Evolutionary conservation across 2,113 vertebrate species (phyloP), one percentile per base, ranked within the genome.

Genomic region (Taxidea taxus): DNA sequence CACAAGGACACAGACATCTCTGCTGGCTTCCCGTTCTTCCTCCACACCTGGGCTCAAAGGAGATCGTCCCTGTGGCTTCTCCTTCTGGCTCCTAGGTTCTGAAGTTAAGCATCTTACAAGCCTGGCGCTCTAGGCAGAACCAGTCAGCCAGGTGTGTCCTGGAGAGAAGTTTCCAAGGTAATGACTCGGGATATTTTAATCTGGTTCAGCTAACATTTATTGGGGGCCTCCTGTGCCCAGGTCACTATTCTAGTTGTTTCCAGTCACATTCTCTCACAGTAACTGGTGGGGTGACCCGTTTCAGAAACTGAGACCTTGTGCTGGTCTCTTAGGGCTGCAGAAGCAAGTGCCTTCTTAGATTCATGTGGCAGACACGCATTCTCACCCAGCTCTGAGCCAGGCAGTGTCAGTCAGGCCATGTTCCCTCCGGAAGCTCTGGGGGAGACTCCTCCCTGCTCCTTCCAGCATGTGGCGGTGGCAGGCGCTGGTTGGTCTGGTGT

Each of bases 71-170:
- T 0, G 16, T 14, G 47, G 60, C 31, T 91, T 68, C 62, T 87
- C 94, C 75, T 92, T 90, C 92, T 82, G 84, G 44, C 44, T 25
- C 34, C 6, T 21, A 11, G 56, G 56, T 75, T 91, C 95, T 90
- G 39, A 95, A 82, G 95, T 96, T 96, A 90, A 97, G 92, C 91
- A 94, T 88, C 94, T 96, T 72, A 87, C 84, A 87, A 92, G 58
- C n/a, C 58, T 70, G 51, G 2, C 37, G 9, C 8, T 20, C 6
- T 7, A 80, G 54, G 54, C 1, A 5, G 90, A 25, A 7, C 31
- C 82, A 54, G 82, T 23, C 39, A 10, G 85, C 86, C 90, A 91
- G 82, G 72, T 81, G 51, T 39, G 34, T 47, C 70, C n/a, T 0
- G 37, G 70, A 62, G 66, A 74, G 56, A 49, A 1, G 12, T 70